Base-by-base conservation (phyloP, 2,888 invertebrate genomes). In the Flabesymbios commensalis region DNA sequence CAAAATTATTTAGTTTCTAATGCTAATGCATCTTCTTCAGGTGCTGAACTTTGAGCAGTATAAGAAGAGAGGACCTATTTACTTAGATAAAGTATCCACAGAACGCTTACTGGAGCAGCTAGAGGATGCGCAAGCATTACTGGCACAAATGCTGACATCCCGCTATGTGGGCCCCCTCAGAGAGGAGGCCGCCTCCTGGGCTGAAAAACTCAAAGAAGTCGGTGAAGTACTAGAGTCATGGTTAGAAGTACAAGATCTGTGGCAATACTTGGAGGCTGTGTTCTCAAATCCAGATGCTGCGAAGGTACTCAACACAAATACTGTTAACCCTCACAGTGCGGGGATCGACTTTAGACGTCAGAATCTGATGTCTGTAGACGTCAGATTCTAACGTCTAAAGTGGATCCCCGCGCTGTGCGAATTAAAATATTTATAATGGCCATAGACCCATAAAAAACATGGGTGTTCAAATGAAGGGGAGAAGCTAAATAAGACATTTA, bases 131-230 rank as follows among this genome's bases (percentile, higher is more conserved):
- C 79, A 82, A 70, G 80, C 79, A 22, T 66, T 80, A 51, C 71
- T 81, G 55, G 81, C 81, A n/a, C 77, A 74, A 59, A 81, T 81
- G 81, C 70, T 81, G 52, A 81, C 79, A 3, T 80, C 80, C 1
- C 19, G 59, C 19, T 80, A 81, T 68, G 78, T 82, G 52, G 81
- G 79, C 4, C 82, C 82, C 3, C 70, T 83, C 57, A 56, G 80
- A 52, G 81, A 82, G 63, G 82, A 82, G 67, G 81, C 80, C 2
- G 81, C 82, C 0, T 73, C 75, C 1, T 81, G 82, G 81, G 80
- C 82, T 14, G 80, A 79, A 72, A 83, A 83, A 65, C 71, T 83
- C 63, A 82, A 80, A 69, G 80, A 82, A 54, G 81, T 83, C n/a
- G 76, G 77, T 0, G 76, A 81, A 66, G 80, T 82, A 36, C 68